These are phyloP conservation scores for Argyra leucocephala DNA, from an alignment of 2,888 invertebrate genomes.

Conservation along the genomic window DNA sequence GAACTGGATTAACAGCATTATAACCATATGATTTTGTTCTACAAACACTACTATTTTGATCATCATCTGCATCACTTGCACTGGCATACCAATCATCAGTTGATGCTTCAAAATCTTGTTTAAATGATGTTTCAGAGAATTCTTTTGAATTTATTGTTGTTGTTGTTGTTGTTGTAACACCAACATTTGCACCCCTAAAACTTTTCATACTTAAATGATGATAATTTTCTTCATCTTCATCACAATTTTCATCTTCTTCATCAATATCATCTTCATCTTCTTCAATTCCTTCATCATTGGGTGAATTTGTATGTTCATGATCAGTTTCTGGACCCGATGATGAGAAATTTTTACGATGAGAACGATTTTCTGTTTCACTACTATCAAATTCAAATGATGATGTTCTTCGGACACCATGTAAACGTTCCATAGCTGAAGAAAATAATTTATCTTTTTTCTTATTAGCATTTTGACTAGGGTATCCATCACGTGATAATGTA, in stretches of 20 bases:
- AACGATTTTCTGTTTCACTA: constrained; percentile 28
- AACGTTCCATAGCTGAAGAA: constrained; percentile 49
- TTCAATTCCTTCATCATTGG: constrained; percentile 31
- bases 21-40: constrained; percentile 34
- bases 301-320: constrained; percentile 22
- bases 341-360: constrained; percentile 15
- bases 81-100: constrained; percentile 71
- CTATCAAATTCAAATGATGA: constrained; percentile 34
- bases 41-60: constrained; percentile 25
- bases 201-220: constrained; percentile 12
- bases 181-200: constrained; percentile 1
- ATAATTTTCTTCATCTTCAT: too few relatives aligned
- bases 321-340: constrained; percentile 9
- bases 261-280: constrained; percentile 26
- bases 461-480: constrained; percentile 27
- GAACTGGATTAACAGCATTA: constrained; percentile 67
- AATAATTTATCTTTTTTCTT: constrained; percentile 42
- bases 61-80: constrained; percentile 66
- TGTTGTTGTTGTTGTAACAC: not conserved
- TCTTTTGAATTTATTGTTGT: constrained; percentile 30
- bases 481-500: constrained; percentile 35
- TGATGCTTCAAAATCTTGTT: constrained; percentile 40
- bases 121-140: constrained; percentile 39
- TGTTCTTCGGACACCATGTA: constrained; percentile 49
- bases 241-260: constrained; percentile 9